Evolutionary conservation across 2,797 vertebrate species (phyloP).

Genomic region (Phalloptychus januarius): DNA sequence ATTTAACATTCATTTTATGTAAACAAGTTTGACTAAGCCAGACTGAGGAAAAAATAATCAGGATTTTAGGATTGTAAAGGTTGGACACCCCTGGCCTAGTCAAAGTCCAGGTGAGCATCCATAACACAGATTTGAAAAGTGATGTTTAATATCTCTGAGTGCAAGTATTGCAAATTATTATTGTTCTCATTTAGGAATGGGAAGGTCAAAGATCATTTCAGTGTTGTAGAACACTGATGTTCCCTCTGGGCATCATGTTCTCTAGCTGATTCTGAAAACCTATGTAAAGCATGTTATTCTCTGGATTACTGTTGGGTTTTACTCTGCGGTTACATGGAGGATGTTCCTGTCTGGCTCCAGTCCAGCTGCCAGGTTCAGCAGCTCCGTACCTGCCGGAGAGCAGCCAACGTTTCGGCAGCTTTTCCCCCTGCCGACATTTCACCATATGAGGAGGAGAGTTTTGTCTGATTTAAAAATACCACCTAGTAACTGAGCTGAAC

Average conservation of each 20-base stretch:
- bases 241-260: not conserved
- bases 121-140: not conserved
- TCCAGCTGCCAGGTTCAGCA: not conserved
- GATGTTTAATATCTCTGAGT: not conserved
- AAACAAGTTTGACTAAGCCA: too few species aligned
- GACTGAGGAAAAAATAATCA: too few species aligned
- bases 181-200: not conserved
- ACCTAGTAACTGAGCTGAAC: slow-evolving; percentile 51
- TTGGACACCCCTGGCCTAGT: not conserved
- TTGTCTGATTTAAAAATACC: slow-evolving; percentile 79
- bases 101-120: not conserved
- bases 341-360: not conserved
- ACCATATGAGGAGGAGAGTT: slow-evolving; percentile 76
- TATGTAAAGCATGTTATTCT: not conserved
- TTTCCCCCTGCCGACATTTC: slow-evolving; percentile 58
- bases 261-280: not conserved
- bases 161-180: not conserved
- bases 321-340: too few species aligned
- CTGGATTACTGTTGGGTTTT: too few species aligned
- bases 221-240: not conserved
- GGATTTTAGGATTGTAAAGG: too few species aligned
- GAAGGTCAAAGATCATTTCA: not conserved
- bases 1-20: too few species aligned
- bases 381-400: not conserved
- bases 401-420: slow-evolving; percentile 35